Conservation (phyloP, 1,140 invertebrate genomes). For the Bombus haemorrhoidalis region DNA sequence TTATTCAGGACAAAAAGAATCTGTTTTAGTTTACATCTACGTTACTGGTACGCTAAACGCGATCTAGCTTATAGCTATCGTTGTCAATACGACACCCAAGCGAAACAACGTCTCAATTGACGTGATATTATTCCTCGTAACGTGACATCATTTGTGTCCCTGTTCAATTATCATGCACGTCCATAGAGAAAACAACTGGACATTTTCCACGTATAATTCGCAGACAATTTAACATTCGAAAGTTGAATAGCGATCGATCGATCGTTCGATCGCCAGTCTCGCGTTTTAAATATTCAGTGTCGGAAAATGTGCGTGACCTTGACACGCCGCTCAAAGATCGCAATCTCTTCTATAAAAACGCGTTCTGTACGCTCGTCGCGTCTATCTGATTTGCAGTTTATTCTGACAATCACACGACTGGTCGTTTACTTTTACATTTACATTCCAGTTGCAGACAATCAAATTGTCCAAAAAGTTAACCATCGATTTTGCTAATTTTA, state of each 20-base stretch:
- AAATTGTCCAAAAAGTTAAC: not conserved
- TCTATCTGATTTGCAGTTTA: not conserved
- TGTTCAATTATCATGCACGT: not conserved
- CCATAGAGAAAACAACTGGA: not conserved
- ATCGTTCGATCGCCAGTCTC: not conserved
- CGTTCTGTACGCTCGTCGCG: not conserved
- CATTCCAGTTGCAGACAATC: not conserved
- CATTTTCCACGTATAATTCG: not conserved
- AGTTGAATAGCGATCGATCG: conserved; percentile 18
- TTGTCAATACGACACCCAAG: not conserved
- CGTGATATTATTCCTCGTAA: not conserved
- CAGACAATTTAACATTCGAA: not conserved
- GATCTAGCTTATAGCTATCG: not conserved
- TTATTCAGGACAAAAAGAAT: not conserved
- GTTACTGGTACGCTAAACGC: not conserved
- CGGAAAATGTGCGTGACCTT: conserved; percentile 75
- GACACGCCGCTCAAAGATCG: conserved; percentile 60
- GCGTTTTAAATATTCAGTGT: conserved; percentile 64
- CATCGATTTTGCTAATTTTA: not conserved
- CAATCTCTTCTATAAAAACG: conserved; percentile 38
- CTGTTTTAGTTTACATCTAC: not conserved
- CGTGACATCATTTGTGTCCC: conserved; percentile 7
- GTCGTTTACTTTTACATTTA: not conserved
- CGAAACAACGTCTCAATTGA: conserved; percentile 3
- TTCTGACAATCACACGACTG: not conserved